Percentiles rank a stretch among this genome's conserved stretches.
Evolutionary conservation across 1,140 invertebrate genomes (phyloP).

Genomic region (Apis dorsata): DNA sequence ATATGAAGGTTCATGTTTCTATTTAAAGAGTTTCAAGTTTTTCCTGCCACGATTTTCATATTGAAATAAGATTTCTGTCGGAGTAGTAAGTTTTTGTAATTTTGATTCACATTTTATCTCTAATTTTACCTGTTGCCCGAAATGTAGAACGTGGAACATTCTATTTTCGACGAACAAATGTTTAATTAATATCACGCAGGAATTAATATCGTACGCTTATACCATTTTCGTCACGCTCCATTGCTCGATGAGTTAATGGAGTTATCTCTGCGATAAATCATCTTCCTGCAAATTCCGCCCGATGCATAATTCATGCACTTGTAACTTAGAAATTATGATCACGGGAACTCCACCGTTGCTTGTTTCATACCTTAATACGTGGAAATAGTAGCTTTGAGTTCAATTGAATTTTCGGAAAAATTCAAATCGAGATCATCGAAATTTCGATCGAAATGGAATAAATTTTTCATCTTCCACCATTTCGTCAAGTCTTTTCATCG

Average conservation of each 20-base stretch:
- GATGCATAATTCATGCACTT: slow-evolving; percentile 37
- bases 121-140: no score
- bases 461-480: no score
- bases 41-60: no score
- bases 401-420: not conserved
- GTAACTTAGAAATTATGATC: slow-evolving; percentile 27
- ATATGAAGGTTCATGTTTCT: no score
- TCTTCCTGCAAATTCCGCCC: not conserved
- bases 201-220: slow-evolving; percentile 27
- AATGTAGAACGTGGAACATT: not conserved
- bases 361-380: not conserved
- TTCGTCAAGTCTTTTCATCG: no score
- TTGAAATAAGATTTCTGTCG: no score
- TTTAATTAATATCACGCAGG: slow-evolving; percentile 24
- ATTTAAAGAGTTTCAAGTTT: no score
- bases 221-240: slow-evolving; percentile 28
- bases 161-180: not conserved
- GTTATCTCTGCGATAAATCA: slow-evolving; percentile 29
- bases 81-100: no score
- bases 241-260: slow-evolving; percentile 2
- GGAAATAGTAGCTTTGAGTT: not conserved
- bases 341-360: not conserved
- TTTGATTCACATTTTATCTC: no score
- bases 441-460: no score
- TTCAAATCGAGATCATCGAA: not conserved